A percentile compares a stretch with the other conserved stretches of the same genome.
Evolutionary conservation across 1,140 invertebrate genomes (phyloP).

Genomic region (Drosophila tropicalis): DNA sequence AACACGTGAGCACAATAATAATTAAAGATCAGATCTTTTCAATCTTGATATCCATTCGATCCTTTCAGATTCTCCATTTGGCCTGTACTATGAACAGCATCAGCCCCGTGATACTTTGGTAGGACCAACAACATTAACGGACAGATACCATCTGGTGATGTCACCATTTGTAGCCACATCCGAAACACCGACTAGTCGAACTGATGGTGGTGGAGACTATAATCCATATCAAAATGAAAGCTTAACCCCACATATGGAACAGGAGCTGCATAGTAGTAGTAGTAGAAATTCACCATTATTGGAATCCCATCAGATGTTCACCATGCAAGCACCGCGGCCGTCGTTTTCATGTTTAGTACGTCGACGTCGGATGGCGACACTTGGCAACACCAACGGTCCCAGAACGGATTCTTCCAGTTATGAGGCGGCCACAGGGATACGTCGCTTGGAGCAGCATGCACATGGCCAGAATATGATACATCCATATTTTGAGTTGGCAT

Average conservation of each 20-base stretch:
- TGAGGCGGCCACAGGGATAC: neutral
- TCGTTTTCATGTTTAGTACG: constrained; percentile 37
- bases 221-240: constrained; percentile 19
- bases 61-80: constrained; percentile 38
- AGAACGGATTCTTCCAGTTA: constrained; percentile 7
- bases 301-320: neutral
- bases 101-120: constrained; percentile 31
- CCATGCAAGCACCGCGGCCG: constrained; percentile 11
- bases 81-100: constrained; percentile 43
- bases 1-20: constrained; percentile 42
- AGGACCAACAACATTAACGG: constrained; percentile 21
- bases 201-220: constrained; percentile 5
- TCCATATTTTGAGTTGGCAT: constrained; percentile 42
- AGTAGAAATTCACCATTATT: neutral
- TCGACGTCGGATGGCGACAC: constrained; percentile 33
- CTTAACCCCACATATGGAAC: neutral
- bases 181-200: constrained; percentile 17
- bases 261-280: constrained; percentile 7
- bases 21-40: neutral
- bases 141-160: constrained; percentile 59
- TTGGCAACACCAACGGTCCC: constrained; percentile 18
- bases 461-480: constrained; percentile 9
- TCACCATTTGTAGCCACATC: constrained; percentile 35
- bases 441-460: constrained; percentile 51
- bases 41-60: neutral